Conservation (phyloP, 92 coral and sea anemone species). For the Epizoanthus scotinus region DNA sequence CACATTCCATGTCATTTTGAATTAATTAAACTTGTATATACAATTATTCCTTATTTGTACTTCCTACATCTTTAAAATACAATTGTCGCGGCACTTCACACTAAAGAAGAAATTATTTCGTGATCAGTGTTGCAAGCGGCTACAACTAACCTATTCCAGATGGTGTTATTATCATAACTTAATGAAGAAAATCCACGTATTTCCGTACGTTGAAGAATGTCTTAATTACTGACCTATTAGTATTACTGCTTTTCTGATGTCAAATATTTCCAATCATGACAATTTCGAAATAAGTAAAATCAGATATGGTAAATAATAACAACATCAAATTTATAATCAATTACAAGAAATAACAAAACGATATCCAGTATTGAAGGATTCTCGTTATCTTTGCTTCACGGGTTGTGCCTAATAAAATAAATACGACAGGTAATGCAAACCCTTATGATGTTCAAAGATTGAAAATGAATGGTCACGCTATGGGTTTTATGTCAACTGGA, state of each 20-base stretch:
- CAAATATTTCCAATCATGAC: no score
- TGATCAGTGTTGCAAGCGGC: background rate
- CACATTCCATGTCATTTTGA: background rate
- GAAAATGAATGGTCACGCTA: background rate
- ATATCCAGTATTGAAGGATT: background rate
- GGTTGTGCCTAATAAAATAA: background rate
- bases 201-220: no score
- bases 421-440: background rate
- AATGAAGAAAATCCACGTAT: no score
- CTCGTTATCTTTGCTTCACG: no score
- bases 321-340: no score
- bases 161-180: background rate
- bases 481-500: no score
- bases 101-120: background rate
- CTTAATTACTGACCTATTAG: no score
- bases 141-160: background rate
- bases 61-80: conserved; percentile 22
- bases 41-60: background rate
- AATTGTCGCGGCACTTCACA: background rate
- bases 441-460: background rate
- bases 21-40: background rate
- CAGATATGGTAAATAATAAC: no score
- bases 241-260: no score
- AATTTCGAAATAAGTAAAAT: no score
- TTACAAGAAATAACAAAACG: background rate